Percentiles rank a stretch among this genome's conserved stretches.
phyloP scores from a whole-genome alignment of 2,797 vertebrate species.

The Rhinophrynus dorsalis region DNA sequence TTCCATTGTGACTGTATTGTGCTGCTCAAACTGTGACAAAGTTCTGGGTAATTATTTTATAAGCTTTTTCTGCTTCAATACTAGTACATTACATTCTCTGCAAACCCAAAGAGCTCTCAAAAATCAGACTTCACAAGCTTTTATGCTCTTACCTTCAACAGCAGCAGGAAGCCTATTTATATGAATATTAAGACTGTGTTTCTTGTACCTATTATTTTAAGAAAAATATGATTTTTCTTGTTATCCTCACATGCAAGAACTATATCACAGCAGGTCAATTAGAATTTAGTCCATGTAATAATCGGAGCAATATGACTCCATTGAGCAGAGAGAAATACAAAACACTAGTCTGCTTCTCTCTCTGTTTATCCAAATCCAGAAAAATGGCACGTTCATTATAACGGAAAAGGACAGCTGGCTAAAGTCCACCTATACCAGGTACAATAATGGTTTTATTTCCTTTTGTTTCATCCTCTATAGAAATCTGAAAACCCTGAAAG shows the following conservation, averaged over 20 bases:
- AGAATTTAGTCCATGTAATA: constrained; percentile 41
- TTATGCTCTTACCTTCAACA: constrained; percentile 39
- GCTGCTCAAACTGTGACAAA: not conserved
- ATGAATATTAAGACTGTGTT: constrained; percentile 44
- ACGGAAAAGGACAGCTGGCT: not conserved
- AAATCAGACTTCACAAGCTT: constrained; percentile 31
- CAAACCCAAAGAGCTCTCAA: constrained; percentile 27
- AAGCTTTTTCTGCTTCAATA: constrained; percentile 12
- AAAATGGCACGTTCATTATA: constrained; percentile 7
- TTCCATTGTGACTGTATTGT: not conserved
- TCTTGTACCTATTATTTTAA: constrained; percentile 43
- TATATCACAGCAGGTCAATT: constrained; percentile 49
- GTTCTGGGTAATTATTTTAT: constrained; percentile 38
- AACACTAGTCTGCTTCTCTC: not conserved
- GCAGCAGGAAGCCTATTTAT: constrained; percentile 41
- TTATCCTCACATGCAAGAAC: constrained; percentile 34
- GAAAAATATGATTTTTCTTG: constrained; percentile 41
- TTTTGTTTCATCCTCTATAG: not conserved
- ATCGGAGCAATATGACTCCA: constrained; percentile 20
- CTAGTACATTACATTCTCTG: constrained; percentile 36
- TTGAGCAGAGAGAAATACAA: constrained; percentile 30
- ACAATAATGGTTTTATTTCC: not conserved
- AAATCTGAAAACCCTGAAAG: not conserved
- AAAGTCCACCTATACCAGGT: not conserved
- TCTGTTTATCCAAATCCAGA: constrained; percentile 1